Conservation (phyloP, 2,113 vertebrate genomes). For the Lophura nycthemera region DNA sequence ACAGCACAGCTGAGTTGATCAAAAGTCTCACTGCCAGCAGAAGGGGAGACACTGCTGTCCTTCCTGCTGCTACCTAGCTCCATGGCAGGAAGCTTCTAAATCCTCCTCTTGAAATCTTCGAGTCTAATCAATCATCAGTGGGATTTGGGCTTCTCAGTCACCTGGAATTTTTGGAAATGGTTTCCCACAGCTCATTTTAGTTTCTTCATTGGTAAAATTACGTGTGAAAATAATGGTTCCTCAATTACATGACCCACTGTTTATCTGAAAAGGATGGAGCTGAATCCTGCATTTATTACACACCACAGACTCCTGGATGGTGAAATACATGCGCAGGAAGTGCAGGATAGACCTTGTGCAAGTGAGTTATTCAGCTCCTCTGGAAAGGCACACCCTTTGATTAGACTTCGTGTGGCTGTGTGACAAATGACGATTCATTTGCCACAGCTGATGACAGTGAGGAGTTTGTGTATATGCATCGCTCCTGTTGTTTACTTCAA, state of each 20-base stretch:
- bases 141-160: neutral
- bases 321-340: neutral
- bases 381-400: fast-evolving
- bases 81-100: neutral
- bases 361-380: neutral
- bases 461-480: neutral
- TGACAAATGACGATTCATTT: neutral
- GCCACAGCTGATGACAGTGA: neutral
- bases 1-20: neutral
- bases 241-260: neutral
- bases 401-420: neutral
- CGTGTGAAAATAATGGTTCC: neutral
- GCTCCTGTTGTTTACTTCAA: neutral
- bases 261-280: neutral
- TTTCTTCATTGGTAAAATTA: neutral
- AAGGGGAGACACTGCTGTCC: neutral
- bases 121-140: neutral
- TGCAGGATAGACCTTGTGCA: fast-evolving
- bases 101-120: neutral
- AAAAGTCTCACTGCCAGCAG: neutral
- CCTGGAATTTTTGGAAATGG: neutral
- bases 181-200: neutral
- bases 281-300: neutral
- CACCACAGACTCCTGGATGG: neutral
- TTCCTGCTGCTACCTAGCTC: neutral